Conservation (phyloP, 1,140 invertebrate species). For the Brevipalpus yothersi region DNA sequence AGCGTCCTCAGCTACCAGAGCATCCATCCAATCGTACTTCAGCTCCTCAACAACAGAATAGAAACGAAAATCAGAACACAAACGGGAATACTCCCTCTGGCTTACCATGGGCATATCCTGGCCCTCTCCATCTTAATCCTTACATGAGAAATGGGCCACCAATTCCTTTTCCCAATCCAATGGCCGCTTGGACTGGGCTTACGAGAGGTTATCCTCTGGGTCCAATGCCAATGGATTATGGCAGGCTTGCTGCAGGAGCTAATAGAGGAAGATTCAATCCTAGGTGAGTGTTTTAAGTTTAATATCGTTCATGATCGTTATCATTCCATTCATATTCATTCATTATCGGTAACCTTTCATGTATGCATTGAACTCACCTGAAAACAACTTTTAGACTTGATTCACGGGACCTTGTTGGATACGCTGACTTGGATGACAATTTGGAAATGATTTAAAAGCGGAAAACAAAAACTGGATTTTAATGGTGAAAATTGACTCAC, state of each 20-base stretch:
- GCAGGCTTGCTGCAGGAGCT: neutral
- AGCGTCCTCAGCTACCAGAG: conserved; percentile 76
- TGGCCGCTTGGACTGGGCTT: neutral
- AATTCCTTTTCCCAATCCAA: conserved; percentile 7
- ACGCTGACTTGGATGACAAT: conserved; percentile 57
- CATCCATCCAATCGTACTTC: conserved; percentile 35
- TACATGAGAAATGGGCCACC: conserved; percentile 5
- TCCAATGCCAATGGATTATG: neutral
- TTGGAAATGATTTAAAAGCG: conserved; percentile 35
- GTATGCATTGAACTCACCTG: conserved; percentile 2
- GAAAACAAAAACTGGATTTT: neutral
- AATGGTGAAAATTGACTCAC: neutral
- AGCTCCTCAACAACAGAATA: conserved; percentile 10
- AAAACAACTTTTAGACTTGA: conserved; percentile 15
- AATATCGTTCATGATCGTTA: neutral
- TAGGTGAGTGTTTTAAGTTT: neutral
- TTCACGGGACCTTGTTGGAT: conserved; percentile 42
- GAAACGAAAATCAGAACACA: neutral
- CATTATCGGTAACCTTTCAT: neutral
- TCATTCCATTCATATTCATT: neutral
- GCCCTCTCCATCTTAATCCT: conserved; percentile 7
- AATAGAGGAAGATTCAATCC: neutral
- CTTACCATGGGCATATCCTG: conserved; percentile 1
- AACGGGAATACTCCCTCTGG: neutral
- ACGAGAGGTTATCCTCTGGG: neutral